Conservation (phyloP, 1,140 invertebrate genomes). For the Drosophila sp. region DNA sequence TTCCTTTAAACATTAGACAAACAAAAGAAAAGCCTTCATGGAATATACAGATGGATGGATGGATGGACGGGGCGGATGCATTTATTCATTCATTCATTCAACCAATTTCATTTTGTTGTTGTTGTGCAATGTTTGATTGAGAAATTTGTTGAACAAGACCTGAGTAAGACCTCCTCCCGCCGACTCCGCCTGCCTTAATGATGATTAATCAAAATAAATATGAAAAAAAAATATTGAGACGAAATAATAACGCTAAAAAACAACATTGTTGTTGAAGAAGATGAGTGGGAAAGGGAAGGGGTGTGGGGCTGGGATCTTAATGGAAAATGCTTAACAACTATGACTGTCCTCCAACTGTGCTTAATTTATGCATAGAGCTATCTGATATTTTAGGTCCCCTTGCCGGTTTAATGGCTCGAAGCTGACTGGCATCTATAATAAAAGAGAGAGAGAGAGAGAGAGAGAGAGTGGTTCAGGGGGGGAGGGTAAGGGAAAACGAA, state of each 20-base stretch:
- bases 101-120: constrained; percentile 44
- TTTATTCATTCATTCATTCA: constrained; percentile 22
- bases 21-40: constrained; percentile 47
- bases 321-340: constrained; percentile 25
- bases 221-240: constrained; percentile 4
- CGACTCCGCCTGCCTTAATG: constrained; percentile 12
- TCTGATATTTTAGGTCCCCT: constrained; percentile 28
- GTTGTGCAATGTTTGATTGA: constrained; percentile 65
- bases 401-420: constrained; percentile 35
- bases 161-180: constrained; percentile 16
- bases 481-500: constrained; percentile 10
- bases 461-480: not conserved
- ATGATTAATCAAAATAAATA: constrained; percentile 72
- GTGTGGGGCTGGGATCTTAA: constrained; percentile 28
- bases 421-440: constrained; percentile 58
- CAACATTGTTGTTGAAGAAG: constrained; percentile 52
- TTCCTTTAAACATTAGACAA: constrained; percentile 59
- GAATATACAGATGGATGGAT: not conserved
- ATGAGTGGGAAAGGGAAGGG: constrained; percentile 17
- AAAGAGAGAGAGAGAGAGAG: constrained; percentile 26
- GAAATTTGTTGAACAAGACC: constrained; percentile 25
- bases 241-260: constrained; percentile 45
- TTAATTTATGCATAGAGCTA: constrained; percentile 68
- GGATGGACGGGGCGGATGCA: constrained; percentile 38
- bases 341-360: constrained; percentile 24